A percentile compares a stretch with the other conserved stretches of the same genome.
These are phyloP conservation scores for Drosophila gaucha DNA, from an alignment of 2,888 invertebrate genomes.

Conservation along the genomic window DNA sequence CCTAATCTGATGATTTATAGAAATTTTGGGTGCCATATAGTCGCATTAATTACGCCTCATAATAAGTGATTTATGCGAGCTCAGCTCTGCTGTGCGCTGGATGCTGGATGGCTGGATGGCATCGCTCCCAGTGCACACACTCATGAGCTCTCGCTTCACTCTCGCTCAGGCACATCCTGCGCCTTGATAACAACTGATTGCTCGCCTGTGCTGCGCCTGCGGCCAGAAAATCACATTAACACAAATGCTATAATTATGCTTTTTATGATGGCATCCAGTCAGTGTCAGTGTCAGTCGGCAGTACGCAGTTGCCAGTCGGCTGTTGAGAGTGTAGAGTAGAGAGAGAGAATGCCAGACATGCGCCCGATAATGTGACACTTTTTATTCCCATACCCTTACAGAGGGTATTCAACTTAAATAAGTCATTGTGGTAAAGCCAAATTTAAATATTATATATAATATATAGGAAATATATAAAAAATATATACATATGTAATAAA, in stretches of 20 bases:
- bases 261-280: conserved; percentile 68
- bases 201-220: conserved; percentile 62
- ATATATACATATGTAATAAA: background rate
- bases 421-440: background rate
- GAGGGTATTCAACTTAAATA: too few relatives aligned
- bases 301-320: conserved; percentile 9
- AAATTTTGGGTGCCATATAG: conserved; percentile 85
- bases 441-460: too few relatives aligned
- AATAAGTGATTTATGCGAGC: conserved; percentile 85
- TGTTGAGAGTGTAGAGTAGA: conserved; percentile 2
- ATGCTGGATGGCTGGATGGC: conserved; percentile 9
- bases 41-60: conserved; percentile 85
- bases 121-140: conserved; percentile 12
- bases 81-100: conserved; percentile 38
- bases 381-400: background rate
- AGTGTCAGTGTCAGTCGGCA: conserved; percentile 29
- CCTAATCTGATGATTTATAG: conserved; percentile 85
- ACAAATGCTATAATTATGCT: conserved; percentile 81
- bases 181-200: conserved; percentile 12
- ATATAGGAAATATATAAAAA: background rate
- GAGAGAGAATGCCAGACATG: conserved; percentile 21
- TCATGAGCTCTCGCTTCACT: conserved; percentile 31
- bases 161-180: conserved; percentile 9
- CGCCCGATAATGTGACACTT: conserved; percentile 29
- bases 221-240: conserved; percentile 82